phyloP scores from a whole-genome alignment of 2,113 vertebrate genomes.

The Theristicus caerulescens region DNA sequence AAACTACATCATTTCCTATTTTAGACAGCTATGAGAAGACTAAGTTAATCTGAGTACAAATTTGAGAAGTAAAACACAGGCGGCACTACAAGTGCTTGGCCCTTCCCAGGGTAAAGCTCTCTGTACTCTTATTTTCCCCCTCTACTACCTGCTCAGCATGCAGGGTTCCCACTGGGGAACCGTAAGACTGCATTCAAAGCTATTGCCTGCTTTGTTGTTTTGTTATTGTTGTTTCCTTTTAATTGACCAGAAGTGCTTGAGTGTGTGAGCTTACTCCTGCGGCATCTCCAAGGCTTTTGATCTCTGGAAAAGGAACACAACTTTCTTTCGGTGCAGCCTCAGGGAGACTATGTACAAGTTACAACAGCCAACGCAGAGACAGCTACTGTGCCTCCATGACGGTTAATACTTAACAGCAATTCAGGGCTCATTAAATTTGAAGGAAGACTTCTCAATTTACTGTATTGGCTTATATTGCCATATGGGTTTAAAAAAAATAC shows the following conservation, averaged over 20 bases:
- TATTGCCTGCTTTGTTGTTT: not conserved
- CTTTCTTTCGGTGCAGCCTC: not conserved
- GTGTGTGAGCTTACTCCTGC: not conserved
- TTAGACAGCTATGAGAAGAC: not conserved
- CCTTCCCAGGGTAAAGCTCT: not conserved
- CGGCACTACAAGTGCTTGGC: not conserved
- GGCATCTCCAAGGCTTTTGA: not conserved
- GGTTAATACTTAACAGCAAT: not conserved
- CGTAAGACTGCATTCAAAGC: not conserved
- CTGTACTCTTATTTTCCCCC: accelerated
- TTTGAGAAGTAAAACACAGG: not conserved
- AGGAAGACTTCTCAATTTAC: not conserved
- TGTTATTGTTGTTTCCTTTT: not conserved
- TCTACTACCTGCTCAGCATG: not conserved
- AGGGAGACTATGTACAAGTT: not conserved
- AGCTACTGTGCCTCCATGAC: not conserved
- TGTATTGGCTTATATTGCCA: not conserved
- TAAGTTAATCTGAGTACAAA: not conserved
- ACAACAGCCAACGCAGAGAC: not conserved
- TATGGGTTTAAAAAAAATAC: not conserved
- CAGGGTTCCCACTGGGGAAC: not conserved
- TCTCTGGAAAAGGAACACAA: not conserved
- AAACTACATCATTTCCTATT: not conserved
- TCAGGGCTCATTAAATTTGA: not conserved
- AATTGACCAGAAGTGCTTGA: not conserved